Base-by-base conservation (phyloP, 1,140 invertebrate genomes). In the Octopus sinensis region DNA sequence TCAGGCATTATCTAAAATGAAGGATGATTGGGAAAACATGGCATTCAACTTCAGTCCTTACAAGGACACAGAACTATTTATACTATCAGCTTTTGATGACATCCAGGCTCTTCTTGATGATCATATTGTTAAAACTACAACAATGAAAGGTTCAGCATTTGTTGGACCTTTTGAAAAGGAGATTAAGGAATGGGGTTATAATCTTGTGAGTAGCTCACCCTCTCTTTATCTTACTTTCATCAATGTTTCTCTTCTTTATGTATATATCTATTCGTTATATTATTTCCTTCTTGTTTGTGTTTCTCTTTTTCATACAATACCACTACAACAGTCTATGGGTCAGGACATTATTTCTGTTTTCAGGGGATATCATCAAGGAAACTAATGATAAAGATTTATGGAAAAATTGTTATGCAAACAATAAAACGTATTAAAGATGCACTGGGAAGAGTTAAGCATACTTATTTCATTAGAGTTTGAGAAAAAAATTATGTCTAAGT, bases 131-230 rank as follows among this genome's bases (percentile, higher is more conserved):
- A 91, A 91, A 83, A 90, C 90, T 51, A 89, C 88, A 54, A 91
- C 91, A 9, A 91, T 91, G 90, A 90, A 90, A 79, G 90, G 90
- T 6, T 91, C 90, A 13, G 90, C 91, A 52, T 91, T 91, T 83
- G 90, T 91, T 81, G 88, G 85, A 77, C 90, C 90, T 79, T 90
- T 91, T 88, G 90, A 91, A 91, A 87, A 91, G 54, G 94, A 96
- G 90, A 86, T 91, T 78, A 90, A 89, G 82, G 85, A 90, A 77
- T 91, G 91, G 91, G 88, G 89, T 82, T 77, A 82, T 23, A 80
- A 85, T 53, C 82, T 91, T 84, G 90, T 91, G 82, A 83, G 82
- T 54, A 12, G 3, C 56, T 62, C 17, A 12, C 2, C 17, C 1
- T 62, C 56, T 62, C 17, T 62, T 62, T 62, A 62, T 62, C 17